Conservation (phyloP, 1,140 invertebrate genomes). For the Teleopsis dalmanni region DNA sequence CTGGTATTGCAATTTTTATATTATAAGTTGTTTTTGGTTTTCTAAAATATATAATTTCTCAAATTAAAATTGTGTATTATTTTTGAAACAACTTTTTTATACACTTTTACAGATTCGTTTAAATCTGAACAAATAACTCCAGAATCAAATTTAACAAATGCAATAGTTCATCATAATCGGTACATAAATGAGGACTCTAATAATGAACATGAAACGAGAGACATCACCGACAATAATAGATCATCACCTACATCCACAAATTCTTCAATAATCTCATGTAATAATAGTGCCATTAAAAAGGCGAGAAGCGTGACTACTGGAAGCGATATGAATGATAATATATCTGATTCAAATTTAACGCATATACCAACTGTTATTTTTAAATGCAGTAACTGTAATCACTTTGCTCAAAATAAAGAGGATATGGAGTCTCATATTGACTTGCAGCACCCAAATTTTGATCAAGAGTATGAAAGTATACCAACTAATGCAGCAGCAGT, state of each 20-base stretch:
- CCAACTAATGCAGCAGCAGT: constrained; percentile 35
- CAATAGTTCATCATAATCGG: too few species aligned
- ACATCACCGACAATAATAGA: too few species aligned
- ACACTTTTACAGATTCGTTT: too few species aligned
- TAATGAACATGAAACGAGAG: too few species aligned
- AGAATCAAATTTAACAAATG: too few species aligned
- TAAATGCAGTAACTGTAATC: constrained; percentile 40
- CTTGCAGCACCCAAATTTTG: constrained; percentile 22
- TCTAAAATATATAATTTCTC: too few species aligned
- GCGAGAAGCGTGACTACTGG: not conserved
- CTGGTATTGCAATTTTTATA: too few species aligned
- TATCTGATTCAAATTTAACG: not conserved
- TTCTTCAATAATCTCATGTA: not conserved
- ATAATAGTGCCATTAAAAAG: not conserved
- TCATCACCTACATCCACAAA: not conserved
- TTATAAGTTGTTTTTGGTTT: too few species aligned
- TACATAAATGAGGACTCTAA: too few species aligned
- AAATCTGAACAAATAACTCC: too few species aligned
- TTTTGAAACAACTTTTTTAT: too few species aligned
- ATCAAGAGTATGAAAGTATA: constrained; percentile 30
- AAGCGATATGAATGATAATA: not conserved
- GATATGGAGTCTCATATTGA: constrained; percentile 32
- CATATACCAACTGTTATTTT: constrained; percentile 20
- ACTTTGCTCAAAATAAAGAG: constrained; percentile 32
- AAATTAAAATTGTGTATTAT: too few species aligned